Percentiles rank a stretch among this genome's conserved stretches.
phyloP scores from a whole-genome alignment of 2,113 vertebrate genomes.

The Lethenteron reissneri region DNA sequence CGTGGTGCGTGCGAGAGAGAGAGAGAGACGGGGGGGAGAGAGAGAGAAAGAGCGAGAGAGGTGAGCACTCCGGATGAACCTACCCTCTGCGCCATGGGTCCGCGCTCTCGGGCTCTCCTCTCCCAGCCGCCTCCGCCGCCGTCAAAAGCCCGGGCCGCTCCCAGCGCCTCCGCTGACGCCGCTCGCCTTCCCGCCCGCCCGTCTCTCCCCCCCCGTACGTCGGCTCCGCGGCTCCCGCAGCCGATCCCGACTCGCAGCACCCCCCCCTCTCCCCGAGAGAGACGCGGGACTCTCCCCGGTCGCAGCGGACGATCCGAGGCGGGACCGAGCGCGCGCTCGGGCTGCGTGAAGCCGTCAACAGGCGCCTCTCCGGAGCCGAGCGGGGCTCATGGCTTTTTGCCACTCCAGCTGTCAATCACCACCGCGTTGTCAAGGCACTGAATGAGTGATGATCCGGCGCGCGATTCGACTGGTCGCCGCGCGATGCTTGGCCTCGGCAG shows the following conservation, averaged over 20 bases:
- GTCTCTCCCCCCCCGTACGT: too few relatives aligned
- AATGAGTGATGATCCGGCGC: constrained; percentile 92
- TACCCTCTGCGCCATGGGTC: constrained; percentile 99
- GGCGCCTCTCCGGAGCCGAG: constrained; percentile 97
- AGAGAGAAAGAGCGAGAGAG: constrained; percentile 17
- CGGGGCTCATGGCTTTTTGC: constrained; percentile 99
- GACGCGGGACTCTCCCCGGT: too few relatives aligned
- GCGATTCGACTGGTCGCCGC: constrained; percentile 59
- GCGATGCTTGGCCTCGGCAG: constrained; percentile 15
- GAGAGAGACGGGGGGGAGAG: constrained; percentile 26
- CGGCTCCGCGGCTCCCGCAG: too few relatives aligned
- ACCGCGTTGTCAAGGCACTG: constrained; percentile 99
- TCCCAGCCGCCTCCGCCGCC: too few relatives aligned
- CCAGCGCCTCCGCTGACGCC: too few relatives aligned
- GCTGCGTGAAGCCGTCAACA: constrained; percentile 43
- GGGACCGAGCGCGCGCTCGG: too few relatives aligned
- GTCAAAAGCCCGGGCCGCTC: too few relatives aligned
- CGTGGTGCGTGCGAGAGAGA: constrained; percentile 15
- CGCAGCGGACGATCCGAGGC: too few relatives aligned
- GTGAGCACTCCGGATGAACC: constrained; percentile 26
- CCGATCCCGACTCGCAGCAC: too few relatives aligned
- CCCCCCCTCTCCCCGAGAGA: too few relatives aligned
- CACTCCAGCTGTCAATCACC: constrained; percentile 99
- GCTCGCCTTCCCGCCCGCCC: too few relatives aligned
- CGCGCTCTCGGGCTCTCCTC: constrained; percentile 40